These are phyloP conservation scores for Catajapyx aquilonaris DNA, from an alignment of 1,140 invertebrate species.

Conservation along the genomic window DNA sequence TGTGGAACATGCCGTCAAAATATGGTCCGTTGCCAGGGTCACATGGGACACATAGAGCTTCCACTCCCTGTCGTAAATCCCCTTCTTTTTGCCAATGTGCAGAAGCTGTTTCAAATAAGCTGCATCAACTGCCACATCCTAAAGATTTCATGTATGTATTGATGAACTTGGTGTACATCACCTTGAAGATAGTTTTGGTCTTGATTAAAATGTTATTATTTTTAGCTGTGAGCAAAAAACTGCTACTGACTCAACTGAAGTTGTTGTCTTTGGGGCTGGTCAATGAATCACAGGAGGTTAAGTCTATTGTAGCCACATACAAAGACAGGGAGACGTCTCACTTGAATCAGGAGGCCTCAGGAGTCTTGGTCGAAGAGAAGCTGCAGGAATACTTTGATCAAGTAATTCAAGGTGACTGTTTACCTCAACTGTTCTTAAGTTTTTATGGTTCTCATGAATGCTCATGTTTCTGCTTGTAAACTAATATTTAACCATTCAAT, in stretches of 20 bases:
- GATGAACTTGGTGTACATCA: not conserved
- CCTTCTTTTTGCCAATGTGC: slow-evolving; percentile 56
- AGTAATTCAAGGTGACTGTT: too few relatives aligned
- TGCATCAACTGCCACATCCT: slow-evolving; percentile 48
- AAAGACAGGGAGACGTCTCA: slow-evolving; percentile 3
- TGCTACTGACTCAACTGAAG: slow-evolving; percentile 48
- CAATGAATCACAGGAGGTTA: slow-evolving; percentile 41
- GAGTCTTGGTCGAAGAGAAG: slow-evolving; percentile 8
- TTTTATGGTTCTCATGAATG: too few relatives aligned
- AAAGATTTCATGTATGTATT: slow-evolving; percentile 38
- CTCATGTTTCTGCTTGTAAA: too few relatives aligned
- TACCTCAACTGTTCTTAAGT: too few relatives aligned
- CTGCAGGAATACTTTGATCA: slow-evolving; percentile 8
- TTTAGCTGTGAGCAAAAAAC: slow-evolving; percentile 33
- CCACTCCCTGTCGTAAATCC: slow-evolving; percentile 82
- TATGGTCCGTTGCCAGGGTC: slow-evolving; percentile 59
- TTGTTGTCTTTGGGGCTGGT: slow-evolving; percentile 53
- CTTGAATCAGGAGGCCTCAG: slow-evolving; percentile 5
- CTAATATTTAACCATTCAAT: too few relatives aligned
- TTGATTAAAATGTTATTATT: slow-evolving; percentile 2
- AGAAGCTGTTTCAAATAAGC: slow-evolving; percentile 37
- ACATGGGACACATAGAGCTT: slow-evolving; percentile 89
- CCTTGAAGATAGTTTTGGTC: too few relatives aligned
- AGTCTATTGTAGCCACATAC: slow-evolving; percentile 16
- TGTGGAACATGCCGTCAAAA: slow-evolving; percentile 64